Conservation (phyloP, 2,797 vertebrate genomes). For the Macroramphosus scolopax region DNA sequence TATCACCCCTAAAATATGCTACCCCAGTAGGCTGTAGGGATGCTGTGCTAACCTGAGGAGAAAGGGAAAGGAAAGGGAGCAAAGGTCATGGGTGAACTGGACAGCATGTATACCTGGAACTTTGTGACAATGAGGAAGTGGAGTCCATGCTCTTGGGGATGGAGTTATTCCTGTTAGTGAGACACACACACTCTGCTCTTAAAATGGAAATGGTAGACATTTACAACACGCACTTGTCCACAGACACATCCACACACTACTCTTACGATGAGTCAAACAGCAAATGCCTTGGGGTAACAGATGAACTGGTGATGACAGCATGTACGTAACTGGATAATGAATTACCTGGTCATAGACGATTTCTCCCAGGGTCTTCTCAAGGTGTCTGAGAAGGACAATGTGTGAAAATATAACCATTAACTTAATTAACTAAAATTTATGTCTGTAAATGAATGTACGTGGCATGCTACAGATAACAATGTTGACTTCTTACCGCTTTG, state of each 20-base stretch:
- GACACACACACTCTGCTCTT: slow-evolving; percentile 71
- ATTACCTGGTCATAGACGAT: slow-evolving; percentile 74
- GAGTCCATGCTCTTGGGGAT: slow-evolving; percentile 74
- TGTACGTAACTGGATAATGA: slow-evolving; percentile 1
- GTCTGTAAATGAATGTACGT: slow-evolving; percentile 10
- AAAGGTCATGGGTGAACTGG: slow-evolving; percentile 41
- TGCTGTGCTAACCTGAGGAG: slow-evolving; percentile 32
- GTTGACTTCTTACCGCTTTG: slow-evolving; percentile 70
- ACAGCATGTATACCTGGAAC: slow-evolving; percentile 72
- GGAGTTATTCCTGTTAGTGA: slow-evolving; percentile 84
- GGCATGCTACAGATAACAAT: slow-evolving; percentile 27
- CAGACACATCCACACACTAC: slow-evolving; percentile 16
- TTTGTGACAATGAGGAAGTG: slow-evolving; percentile 65
- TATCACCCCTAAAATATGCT: slow-evolving; percentile 32
- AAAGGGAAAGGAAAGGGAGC: slow-evolving; percentile 23
- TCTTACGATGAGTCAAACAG: slow-evolving; percentile 24
- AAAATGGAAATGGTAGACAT: slow-evolving; percentile 55
- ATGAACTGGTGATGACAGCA: background rate
- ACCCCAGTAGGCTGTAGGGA: slow-evolving; percentile 9
- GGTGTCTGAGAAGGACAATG: slow-evolving; percentile 60
- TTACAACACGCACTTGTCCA: slow-evolving; percentile 29
- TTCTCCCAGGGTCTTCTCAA: slow-evolving; percentile 81
- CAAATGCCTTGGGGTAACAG: slow-evolving; percentile 1
- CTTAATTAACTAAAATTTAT: background rate
- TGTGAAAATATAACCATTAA: slow-evolving; percentile 10